Evolutionary conservation across 2,888 invertebrate genomes (phyloP).

Genomic region (Aporophyla lueneburgensis): DNA sequence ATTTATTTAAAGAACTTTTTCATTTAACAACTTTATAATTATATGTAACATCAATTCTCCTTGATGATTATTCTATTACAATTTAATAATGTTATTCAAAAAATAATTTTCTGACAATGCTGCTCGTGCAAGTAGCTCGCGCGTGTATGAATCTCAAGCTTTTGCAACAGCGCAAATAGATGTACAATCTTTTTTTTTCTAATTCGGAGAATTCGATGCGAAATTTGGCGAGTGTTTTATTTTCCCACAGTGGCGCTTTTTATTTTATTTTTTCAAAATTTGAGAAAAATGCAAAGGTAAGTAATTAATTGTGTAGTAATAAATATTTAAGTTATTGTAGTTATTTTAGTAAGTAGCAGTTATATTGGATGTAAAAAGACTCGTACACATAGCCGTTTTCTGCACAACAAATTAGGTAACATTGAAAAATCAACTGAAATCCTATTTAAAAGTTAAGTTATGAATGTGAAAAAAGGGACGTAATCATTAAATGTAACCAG

Average conservation of each 20-base stretch:
- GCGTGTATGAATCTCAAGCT: neutral
- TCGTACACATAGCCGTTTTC: neutral
- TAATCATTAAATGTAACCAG: neutral
- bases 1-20: neutral
- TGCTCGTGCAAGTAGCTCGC: neutral
- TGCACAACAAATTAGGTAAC: neutral
- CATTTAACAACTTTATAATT: neutral
- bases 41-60: neutral
- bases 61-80: neutral
- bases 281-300: constrained; percentile 2
- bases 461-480: neutral
- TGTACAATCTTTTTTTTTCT: neutral
- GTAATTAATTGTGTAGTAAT: neutral
- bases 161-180: neutral
- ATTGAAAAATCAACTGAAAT: too few relatives aligned
- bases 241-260: constrained; percentile 26
- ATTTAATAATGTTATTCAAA: neutral
- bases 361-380: neutral
- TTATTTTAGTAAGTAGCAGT: neutral
- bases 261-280: neutral
- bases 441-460: too few relatives aligned
- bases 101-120: too few relatives aligned
- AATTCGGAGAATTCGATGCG: neutral
- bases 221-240: constrained; percentile 16
- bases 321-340: neutral